phyloP scores from a whole-genome alignment of 2,888 invertebrate genomes.

The Muschampia plurimacula region DNA sequence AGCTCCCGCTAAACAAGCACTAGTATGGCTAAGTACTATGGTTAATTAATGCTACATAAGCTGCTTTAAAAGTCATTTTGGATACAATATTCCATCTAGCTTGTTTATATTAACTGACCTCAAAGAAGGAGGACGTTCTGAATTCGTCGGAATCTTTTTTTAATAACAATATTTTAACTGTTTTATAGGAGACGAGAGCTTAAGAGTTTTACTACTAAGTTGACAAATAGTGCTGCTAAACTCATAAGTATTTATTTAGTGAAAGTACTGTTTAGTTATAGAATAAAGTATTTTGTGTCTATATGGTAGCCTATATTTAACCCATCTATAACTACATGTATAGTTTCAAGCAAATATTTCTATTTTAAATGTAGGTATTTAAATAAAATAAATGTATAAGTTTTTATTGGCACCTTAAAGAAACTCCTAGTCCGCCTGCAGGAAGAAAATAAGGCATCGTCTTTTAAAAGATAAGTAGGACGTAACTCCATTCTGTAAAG shows the following conservation, averaged over 20 bases:
- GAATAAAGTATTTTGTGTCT: no score
- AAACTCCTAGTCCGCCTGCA: constrained; percentile 47
- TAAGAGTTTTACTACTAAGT: no score
- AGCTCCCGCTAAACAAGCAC: constrained; percentile 52
- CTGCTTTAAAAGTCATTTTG: constrained; percentile 3
- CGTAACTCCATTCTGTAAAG: constrained; percentile 84
- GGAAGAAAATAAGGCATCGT: constrained; percentile 80
- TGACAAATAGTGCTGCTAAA: no score
- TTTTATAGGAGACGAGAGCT: no score
- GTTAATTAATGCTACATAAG: constrained; percentile 25
- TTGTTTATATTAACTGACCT: no score
- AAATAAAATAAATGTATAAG: neutral
- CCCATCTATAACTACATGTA: no score
- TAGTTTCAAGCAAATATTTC: neutral
- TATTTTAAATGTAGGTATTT: neutral
- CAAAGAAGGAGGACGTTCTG: no score
- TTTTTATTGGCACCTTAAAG: constrained; percentile 3
- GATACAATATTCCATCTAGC: neutral
- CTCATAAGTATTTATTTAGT: no score
- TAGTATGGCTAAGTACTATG: constrained; percentile 48
- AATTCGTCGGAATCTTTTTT: no score
- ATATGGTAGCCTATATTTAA: no score
- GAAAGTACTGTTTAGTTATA: no score
- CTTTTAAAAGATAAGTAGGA: constrained; percentile 83
- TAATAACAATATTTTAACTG: no score